A percentile compares a stretch with the other conserved stretches of the same genome.
Evolutionary conservation across 2,888 invertebrate species (phyloP).

Genomic region (Chymomyza fuscimana): DNA sequence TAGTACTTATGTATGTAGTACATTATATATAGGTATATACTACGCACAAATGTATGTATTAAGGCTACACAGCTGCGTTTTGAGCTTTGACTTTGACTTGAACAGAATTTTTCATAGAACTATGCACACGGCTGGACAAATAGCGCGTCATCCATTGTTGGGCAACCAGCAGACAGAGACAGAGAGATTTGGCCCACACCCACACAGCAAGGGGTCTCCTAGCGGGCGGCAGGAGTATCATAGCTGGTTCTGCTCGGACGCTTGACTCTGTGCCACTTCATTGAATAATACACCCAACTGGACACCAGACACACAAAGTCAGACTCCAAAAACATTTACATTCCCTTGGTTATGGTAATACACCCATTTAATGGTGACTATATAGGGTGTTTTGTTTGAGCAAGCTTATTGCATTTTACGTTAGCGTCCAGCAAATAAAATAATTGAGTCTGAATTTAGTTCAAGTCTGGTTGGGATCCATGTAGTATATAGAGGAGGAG

Average conservation of each 20-base stretch:
- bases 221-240: not conserved
- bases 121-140: constrained; percentile 2
- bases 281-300: constrained; percentile 5
- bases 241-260: not conserved
- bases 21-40: not conserved
- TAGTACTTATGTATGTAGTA: not conserved
- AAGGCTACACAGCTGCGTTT: not conserved
- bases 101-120: not conserved
- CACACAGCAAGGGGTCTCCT: not conserved
- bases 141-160: constrained; percentile 1
- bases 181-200: not conserved
- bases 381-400: not conserved
- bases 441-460: constrained; percentile 15
- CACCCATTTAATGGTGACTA: not conserved
- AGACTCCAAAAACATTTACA: not conserved
- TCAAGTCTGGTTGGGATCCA: constrained; percentile 1
- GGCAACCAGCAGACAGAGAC: not conserved
- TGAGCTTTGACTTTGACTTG: constrained; percentile 11
- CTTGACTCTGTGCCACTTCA: constrained; percentile 7
- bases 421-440: constrained; percentile 9
- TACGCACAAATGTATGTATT: too few relatives aligned
- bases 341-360: not conserved
- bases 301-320: not conserved
- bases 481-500: not conserved
- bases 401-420: not conserved